phyloP scores from a whole-genome alignment of 2,888 invertebrate species.

The Pycnomerus fuliginosus region DNA sequence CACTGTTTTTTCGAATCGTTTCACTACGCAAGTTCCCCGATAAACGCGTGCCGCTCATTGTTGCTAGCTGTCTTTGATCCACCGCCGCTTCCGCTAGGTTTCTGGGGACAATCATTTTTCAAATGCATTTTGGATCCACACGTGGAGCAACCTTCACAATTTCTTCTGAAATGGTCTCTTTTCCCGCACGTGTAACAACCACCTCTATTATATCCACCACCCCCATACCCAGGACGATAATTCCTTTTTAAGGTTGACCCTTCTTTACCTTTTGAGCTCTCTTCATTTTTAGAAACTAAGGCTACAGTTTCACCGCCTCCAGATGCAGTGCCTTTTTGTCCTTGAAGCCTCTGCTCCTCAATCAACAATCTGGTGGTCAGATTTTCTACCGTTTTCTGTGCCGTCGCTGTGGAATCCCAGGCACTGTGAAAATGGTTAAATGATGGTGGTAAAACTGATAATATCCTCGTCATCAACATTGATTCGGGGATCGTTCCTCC shows the following conservation, averaged over 20 bases:
- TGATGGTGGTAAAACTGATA: constrained; percentile 15
- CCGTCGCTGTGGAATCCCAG: constrained; percentile 12
- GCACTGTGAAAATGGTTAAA: constrained; percentile 20
- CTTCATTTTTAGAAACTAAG: constrained; percentile 3
- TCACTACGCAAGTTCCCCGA: too few species aligned
- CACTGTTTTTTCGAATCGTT: neutral
- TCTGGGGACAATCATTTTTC: too few species aligned
- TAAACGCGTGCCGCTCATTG: too few species aligned
- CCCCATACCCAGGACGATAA: too few species aligned
- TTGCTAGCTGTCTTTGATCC: too few species aligned
- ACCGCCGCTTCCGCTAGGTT: too few species aligned
- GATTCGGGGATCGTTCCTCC: constrained; percentile 19
- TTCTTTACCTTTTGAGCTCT: neutral
- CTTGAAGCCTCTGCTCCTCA: too few species aligned
- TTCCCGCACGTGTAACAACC: constrained; percentile 21
- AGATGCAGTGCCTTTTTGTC: too few species aligned
- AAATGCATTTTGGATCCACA: constrained; percentile 20
- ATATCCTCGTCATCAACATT: constrained; percentile 27
- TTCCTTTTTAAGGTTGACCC: too few species aligned
- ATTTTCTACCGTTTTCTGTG: constrained; percentile 7
- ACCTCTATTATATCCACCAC: too few species aligned
- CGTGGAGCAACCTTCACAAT: constrained; percentile 19
- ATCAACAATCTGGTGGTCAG: too few species aligned
- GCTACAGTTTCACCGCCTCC: too few species aligned
- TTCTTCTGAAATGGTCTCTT: constrained; percentile 14